phyloP scores from a whole-genome alignment of 2,113 vertebrate species.

The Peucedramus taeniatus region DNA sequence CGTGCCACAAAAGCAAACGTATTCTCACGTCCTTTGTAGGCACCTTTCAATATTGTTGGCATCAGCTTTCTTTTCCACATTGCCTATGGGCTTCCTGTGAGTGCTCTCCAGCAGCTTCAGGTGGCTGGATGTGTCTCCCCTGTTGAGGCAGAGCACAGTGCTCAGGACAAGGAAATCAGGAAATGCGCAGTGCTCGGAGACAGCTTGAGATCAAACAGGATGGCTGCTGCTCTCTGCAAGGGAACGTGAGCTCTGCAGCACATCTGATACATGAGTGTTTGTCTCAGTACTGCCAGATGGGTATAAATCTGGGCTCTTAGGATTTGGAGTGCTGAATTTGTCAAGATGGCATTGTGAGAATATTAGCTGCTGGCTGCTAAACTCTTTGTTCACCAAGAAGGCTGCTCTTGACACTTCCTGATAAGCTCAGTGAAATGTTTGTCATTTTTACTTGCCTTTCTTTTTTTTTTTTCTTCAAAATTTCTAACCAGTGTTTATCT shows the following conservation, averaged over 20 bases:
- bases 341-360: conserved; percentile 49
- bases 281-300: conserved; percentile 39
- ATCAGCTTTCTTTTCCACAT: neutral
- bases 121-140: neutral
- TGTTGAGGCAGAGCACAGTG: neutral
- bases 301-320: conserved; percentile 42
- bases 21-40: neutral
- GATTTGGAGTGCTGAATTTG: conserved; percentile 37
- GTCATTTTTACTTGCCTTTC: neutral
- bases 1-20: neutral
- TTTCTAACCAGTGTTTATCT: neutral
- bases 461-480: neutral
- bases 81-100: neutral
- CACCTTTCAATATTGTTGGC: neutral
- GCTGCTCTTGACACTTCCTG: neutral
- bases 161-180: neutral
- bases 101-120: neutral
- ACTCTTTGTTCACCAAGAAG: neutral
- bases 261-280: conserved; percentile 25
- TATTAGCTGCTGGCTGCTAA: conserved; percentile 31
- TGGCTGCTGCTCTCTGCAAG: neutral
- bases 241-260: neutral
- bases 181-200: neutral
- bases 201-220: neutral
- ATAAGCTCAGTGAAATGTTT: conserved; percentile 3